Percentiles rank a stretch among this genome's conserved stretches.
phyloP scores from a whole-genome alignment of 2,888 invertebrate genomes.

The Phlogophora meticulosa region DNA sequence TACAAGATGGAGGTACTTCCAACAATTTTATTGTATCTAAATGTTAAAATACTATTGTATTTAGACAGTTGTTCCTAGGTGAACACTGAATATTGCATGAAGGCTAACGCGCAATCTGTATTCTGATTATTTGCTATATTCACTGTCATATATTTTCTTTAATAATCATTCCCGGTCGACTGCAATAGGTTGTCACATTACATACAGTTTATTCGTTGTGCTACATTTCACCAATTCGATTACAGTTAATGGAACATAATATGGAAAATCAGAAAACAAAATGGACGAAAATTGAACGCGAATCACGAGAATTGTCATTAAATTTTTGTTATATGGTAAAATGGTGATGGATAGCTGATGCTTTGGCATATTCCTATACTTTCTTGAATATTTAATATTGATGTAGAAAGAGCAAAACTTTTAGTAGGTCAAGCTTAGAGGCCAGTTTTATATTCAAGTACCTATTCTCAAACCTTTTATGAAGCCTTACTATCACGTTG shows the following conservation, averaged over 20 bases:
- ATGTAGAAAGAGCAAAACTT: conserved; percentile 5
- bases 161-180: conserved; percentile 12
- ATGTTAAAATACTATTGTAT: conserved; percentile 10
- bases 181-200: conserved; percentile 28
- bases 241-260: conserved; percentile 32
- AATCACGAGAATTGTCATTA: neutral
- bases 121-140: conserved; percentile 33
- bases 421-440: conserved; percentile 20
- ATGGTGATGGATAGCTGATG: neutral
- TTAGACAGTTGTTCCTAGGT: neutral
- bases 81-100: conserved; percentile 25
- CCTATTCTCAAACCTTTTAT: conserved; percentile 24
- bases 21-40: conserved; percentile 29
- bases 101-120: conserved; percentile 38
- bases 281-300: conserved; percentile 1
- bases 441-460: conserved; percentile 32
- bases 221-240: conserved; percentile 33
- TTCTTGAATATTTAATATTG: neutral
- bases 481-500: conserved; percentile 18
- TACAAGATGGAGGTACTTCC: conserved; percentile 24
- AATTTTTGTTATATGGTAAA: neutral
- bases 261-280: conserved; percentile 24
- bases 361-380: neutral
- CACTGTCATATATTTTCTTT: conserved; percentile 29
- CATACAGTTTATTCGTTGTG: conserved; percentile 28